These are phyloP conservation scores for Gymnothorax javanicus DNA, from an alignment of 2,797 vertebrate genomes.

Conservation along the genomic window DNA sequence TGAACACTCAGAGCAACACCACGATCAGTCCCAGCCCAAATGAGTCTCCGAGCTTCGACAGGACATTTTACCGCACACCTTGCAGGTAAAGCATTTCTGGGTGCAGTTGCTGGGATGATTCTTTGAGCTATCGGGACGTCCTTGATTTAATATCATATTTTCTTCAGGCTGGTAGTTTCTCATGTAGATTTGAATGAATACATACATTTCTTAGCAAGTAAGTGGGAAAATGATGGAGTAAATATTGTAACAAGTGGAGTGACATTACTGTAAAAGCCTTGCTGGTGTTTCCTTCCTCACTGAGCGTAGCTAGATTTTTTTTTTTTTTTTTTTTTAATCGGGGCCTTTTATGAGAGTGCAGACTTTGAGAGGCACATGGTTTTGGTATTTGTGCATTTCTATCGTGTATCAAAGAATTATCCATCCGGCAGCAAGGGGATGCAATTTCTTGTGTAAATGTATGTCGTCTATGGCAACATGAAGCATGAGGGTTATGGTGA, in stretches of 20 bases:
- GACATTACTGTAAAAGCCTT: too few species aligned
- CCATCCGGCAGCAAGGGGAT: not conserved
- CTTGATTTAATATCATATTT: not conserved
- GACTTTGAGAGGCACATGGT: not conserved
- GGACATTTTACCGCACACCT: not conserved
- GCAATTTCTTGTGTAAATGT: not conserved
- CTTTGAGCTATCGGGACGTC: not conserved
- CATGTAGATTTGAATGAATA: too few species aligned
- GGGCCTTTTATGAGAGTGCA: not conserved
- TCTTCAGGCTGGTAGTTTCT: too few species aligned
- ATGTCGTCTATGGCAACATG: not conserved
- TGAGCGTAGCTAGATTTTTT: not conserved
- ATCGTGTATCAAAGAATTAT: not conserved
- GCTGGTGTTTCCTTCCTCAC: too few species aligned
- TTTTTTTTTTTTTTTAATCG: not conserved
- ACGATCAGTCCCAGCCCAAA: constrained; percentile 51
- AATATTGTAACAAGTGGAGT: too few species aligned
- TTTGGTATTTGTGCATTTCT: not conserved
- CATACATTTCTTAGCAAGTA: too few species aligned
- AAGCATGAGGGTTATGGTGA: not conserved
- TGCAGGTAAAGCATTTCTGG: constrained; percentile 6
- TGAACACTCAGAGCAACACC: constrained; percentile 50
- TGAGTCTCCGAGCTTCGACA: constrained; percentile 30
- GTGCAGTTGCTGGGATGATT: not conserved
- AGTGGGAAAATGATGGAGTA: too few species aligned